These are phyloP conservation scores for Drosophila lacertosa DNA, from an alignment of 1,140 invertebrate genomes.

Conservation along the genomic window DNA sequence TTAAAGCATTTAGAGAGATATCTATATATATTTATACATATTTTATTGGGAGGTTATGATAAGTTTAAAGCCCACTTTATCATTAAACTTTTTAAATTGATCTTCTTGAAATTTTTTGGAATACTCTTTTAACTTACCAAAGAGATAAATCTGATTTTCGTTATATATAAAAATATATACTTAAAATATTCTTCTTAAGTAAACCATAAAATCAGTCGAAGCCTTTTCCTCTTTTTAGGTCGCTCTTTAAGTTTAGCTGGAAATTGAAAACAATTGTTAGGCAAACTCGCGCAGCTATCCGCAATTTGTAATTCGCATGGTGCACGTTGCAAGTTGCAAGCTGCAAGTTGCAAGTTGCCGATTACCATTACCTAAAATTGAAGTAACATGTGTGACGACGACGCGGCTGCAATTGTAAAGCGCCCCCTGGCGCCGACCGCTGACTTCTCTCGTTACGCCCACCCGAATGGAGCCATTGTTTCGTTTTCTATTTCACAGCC, in stretches of 20 bases:
- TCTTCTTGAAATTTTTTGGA: no score
- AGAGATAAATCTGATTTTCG: no score
- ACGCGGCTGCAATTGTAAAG: conserved; percentile 48
- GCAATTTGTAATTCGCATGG: conserved; percentile 19
- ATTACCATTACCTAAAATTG: conserved; percentile 75
- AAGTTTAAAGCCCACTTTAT: no score
- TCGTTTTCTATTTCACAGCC: conserved; percentile 81
- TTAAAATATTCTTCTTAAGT: no score
- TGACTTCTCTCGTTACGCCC: conserved; percentile 28
- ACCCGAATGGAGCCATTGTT: conserved; percentile 52
- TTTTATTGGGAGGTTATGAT: no score
- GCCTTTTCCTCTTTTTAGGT: not conserved
- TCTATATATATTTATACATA: no score
- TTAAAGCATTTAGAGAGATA: no score
- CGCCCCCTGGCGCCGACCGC: conserved; percentile 53
- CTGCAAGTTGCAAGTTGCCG: no score
- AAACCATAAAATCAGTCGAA: not conserved
- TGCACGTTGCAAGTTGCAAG: conserved; percentile 18
- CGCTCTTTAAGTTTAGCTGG: conserved; percentile 3
- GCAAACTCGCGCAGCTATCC: conserved; percentile 16
- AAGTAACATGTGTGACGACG: conserved; percentile 72
- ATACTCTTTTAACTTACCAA: no score
- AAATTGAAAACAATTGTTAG: conserved; percentile 25
- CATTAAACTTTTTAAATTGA: no score
- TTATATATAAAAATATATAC: no score